A percentile compares a stretch with the other conserved stretches of the same genome.
phyloP scores from a whole-genome alignment of 2,113 vertebrate genomes.

The Eulacestoma nigropectus region DNA sequence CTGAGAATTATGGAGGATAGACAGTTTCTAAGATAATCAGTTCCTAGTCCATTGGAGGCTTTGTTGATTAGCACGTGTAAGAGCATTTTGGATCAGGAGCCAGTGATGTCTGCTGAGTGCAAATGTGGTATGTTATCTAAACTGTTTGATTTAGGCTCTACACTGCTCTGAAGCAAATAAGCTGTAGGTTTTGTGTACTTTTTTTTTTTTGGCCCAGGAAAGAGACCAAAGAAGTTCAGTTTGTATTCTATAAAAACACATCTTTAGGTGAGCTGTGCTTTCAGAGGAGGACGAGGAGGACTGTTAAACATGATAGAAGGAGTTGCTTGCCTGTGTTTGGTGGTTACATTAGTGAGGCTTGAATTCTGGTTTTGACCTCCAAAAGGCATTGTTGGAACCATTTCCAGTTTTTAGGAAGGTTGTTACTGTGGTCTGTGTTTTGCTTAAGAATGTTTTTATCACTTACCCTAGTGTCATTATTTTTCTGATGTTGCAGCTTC shows the following conservation, averaged over 20 bases:
- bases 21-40: constrained; percentile 43
- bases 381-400: not conserved
- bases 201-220: not conserved
- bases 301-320: not conserved
- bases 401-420: not conserved
- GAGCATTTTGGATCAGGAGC: constrained; percentile 41
- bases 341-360: not conserved
- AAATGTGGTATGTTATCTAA: not conserved
- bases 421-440: not conserved
- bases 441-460: not conserved
- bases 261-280: not conserved
- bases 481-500: not conserved
- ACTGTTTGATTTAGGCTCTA: not conserved
- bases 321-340: not conserved
- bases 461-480: not conserved
- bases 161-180: not conserved
- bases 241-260: not conserved
- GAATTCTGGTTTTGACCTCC: not conserved
- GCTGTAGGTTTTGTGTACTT: not conserved
- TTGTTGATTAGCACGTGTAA: constrained; percentile 35
- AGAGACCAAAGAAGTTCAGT: not conserved
- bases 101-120: constrained; percentile 19
- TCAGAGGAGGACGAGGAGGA: not conserved
- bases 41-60: constrained; percentile 46
- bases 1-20: constrained; percentile 39